Conservation (phyloP, 2,888 invertebrate species). For the Leptopilina drosophilae region DNA sequence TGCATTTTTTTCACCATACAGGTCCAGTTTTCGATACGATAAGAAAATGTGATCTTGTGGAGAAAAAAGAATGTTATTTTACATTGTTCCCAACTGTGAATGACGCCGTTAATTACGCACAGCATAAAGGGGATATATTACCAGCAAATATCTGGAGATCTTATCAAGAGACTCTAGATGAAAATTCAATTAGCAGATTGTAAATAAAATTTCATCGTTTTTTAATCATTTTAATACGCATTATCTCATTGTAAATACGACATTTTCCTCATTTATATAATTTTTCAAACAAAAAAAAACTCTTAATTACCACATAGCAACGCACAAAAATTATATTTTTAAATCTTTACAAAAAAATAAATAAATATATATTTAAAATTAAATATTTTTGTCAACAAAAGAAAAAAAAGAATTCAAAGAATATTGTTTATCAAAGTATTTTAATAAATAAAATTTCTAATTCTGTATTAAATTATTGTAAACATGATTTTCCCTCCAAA, state of each 20-base stretch:
- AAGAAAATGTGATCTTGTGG: slow-evolving; percentile 80
- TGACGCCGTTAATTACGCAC: slow-evolving; percentile 80
- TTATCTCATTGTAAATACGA: slow-evolving; percentile 38
- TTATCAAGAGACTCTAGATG: slow-evolving; percentile 55
- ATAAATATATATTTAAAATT: too few relatives aligned
- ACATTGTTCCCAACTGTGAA: slow-evolving; percentile 84
- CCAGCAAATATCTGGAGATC: slow-evolving; percentile 63
- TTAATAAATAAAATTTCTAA: too few relatives aligned
- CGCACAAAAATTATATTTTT: not conserved
- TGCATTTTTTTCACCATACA: slow-evolving; percentile 65
- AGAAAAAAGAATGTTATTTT: slow-evolving; percentile 79
- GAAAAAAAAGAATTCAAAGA: too few relatives aligned
- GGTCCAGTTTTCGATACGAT: slow-evolving; percentile 84
- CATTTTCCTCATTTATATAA: not conserved
- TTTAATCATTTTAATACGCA: not conserved
- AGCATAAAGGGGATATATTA: slow-evolving; percentile 63
- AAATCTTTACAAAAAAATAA: too few relatives aligned
- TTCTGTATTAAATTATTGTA: too few relatives aligned
- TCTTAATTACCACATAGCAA: not conserved
- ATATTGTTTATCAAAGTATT: too few relatives aligned
- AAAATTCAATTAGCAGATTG: slow-evolving; percentile 59
- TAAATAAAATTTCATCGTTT: slow-evolving; percentile 47
- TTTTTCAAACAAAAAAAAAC: too few relatives aligned
- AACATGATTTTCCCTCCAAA: not conserved
- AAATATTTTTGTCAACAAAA: too few relatives aligned